These are phyloP conservation scores for Phania funesta DNA, from an alignment of 2,888 invertebrate genomes.

Conservation along the genomic window DNA sequence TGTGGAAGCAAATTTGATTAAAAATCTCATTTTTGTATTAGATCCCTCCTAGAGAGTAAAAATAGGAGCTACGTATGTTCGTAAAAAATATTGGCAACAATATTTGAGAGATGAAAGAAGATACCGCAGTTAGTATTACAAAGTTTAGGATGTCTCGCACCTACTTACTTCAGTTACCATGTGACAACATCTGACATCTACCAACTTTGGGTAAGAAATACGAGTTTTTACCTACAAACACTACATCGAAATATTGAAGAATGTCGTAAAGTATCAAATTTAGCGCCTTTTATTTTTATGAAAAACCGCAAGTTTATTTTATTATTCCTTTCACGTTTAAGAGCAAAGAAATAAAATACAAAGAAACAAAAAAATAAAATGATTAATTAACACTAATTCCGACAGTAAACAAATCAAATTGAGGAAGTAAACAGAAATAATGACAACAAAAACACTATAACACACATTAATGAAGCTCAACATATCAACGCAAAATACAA, in stretches of 20 bases:
- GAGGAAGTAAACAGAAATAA: constrained; percentile 37
- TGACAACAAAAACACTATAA: constrained; percentile 19
- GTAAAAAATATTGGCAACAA: too few relatives aligned
- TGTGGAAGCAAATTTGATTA: too few relatives aligned
- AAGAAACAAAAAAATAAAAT: constrained; percentile 51
- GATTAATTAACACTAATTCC: constrained; percentile 66
- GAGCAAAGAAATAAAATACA: neutral
- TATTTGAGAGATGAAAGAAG: too few relatives aligned
- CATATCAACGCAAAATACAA: neutral
- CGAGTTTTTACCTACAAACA: neutral
- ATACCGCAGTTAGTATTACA: too few relatives aligned
- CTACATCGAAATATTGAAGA: neutral
- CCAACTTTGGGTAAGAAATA: neutral
- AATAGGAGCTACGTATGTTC: too few relatives aligned
- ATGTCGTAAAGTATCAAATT: neutral
- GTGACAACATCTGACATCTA: neutral
- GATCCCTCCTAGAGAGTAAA: too few relatives aligned
- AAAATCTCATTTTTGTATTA: too few relatives aligned
- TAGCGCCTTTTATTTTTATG: neutral
- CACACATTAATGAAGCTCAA: constrained; percentile 50
- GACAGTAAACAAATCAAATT: constrained; percentile 56
- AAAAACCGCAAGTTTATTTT: neutral
- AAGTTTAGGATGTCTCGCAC: too few relatives aligned
- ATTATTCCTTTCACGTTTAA: constrained; percentile 42
- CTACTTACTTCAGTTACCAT: too few relatives aligned